These are phyloP conservation scores for Chymomyza fuscimana DNA, from an alignment of 2,888 invertebrate species.

Conservation along the genomic window DNA sequence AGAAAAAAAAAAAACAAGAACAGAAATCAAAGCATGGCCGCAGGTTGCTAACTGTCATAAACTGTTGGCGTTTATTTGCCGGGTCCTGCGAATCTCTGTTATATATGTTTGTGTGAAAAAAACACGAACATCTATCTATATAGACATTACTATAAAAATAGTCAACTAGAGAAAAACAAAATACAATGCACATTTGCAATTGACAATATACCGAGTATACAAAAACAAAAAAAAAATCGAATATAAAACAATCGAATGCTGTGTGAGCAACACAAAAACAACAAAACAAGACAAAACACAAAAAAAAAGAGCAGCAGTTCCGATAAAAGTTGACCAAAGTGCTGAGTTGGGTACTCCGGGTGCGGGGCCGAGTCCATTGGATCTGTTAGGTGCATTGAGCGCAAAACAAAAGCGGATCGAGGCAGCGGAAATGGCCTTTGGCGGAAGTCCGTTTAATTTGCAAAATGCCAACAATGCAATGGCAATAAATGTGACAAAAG, in stretches of 20 bases:
- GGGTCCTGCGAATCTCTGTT: neutral
- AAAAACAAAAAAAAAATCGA: constrained; percentile 11
- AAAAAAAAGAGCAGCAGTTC: constrained; percentile 49
- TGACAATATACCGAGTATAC: constrained; percentile 31
- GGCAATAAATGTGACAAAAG: constrained; percentile 67
- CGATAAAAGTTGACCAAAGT: neutral
- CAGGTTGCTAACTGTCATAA: constrained; percentile 55
- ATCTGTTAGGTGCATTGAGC: neutral
- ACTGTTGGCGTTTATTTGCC: constrained; percentile 32
- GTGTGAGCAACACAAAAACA: neutral
- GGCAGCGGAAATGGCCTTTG: constrained; percentile 63
- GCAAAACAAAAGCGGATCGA: constrained; percentile 7
- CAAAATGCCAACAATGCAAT: constrained; percentile 68
- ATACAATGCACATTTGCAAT: constrained; percentile 60
- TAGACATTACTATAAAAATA: constrained; percentile 30
- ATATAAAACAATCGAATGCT: constrained; percentile 30
- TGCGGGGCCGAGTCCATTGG: neutral
- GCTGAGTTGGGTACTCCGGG: neutral
- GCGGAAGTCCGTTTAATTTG: constrained; percentile 75
- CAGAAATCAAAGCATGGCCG: constrained; percentile 42
- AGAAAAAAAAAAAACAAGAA: neutral
- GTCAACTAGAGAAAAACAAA: constrained; percentile 19
- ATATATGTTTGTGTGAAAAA: neutral
- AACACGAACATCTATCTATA: neutral
- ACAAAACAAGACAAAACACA: neutral